Conservation (phyloP, 92 coral and sea anemone genomes). For the Porites cylindrica region DNA sequence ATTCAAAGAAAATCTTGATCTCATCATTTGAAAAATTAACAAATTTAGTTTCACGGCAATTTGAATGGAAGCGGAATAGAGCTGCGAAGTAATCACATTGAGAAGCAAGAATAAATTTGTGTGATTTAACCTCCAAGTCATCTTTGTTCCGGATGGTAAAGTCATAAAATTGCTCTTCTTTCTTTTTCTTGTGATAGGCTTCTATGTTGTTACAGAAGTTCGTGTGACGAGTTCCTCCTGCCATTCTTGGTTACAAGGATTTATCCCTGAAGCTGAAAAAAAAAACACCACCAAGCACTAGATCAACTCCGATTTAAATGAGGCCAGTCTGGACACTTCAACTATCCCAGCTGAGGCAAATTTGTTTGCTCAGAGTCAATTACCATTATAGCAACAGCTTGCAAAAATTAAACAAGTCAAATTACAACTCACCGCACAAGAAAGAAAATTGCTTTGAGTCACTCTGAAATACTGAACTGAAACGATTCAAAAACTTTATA, state of each 20-base stretch:
- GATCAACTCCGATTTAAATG: too few relatives aligned
- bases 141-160: conserved; percentile 21
- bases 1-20: conserved; percentile 6
- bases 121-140: not conserved
- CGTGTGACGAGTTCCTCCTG: not conserved
- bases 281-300: too few relatives aligned
- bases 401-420: too few relatives aligned
- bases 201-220: conserved; percentile 9
- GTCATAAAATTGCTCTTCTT: conserved; percentile 15
- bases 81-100: conserved; percentile 26
- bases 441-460: too few relatives aligned
- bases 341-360: too few relatives aligned
- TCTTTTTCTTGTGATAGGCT: conserved; percentile 8
- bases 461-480: too few relatives aligned
- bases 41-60: not conserved
- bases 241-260: not conserved
- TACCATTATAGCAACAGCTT: too few relatives aligned
- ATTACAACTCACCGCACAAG: too few relatives aligned
- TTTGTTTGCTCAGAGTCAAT: too few relatives aligned
- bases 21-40: not conserved
- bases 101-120: conserved; percentile 11
- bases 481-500: too few relatives aligned
- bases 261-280: too few relatives aligned
- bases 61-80: not conserved
- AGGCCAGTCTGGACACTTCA: too few relatives aligned